Conservation (phyloP, 2,888 invertebrate genomes). For the Parnassius orleans region DNA sequence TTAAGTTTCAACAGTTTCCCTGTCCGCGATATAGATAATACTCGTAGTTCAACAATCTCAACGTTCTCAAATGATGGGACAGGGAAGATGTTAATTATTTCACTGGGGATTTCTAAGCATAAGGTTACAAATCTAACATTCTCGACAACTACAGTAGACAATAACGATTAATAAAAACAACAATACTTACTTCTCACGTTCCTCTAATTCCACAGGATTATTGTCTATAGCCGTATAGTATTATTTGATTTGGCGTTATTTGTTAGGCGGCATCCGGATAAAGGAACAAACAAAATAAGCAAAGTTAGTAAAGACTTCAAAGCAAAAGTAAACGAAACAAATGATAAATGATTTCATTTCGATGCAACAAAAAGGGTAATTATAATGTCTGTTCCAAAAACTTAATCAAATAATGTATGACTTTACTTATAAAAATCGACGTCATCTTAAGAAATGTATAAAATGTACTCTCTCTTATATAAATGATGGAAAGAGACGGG, state of each 20-base stretch:
- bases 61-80: too few species aligned
- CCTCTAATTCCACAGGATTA: constrained; percentile 90
- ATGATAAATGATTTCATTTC: background rate
- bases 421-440: background rate
- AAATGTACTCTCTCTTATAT: too few species aligned
- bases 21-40: too few species aligned
- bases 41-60: too few species aligned
- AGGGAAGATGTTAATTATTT: too few species aligned
- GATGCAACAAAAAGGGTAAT: background rate
- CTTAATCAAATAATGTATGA: background rate
- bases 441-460: background rate
- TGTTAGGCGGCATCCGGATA: constrained; percentile 73
- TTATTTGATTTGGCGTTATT: constrained; percentile 59
- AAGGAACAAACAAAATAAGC: constrained; percentile 65
- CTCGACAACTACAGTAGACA: constrained; percentile 18
- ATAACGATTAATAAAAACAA: constrained; percentile 18
- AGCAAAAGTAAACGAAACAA: background rate
- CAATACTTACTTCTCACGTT: constrained; percentile 91
- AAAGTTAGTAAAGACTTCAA: constrained; percentile 29
- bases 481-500: too few species aligned
- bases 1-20: too few species aligned
- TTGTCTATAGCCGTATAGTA: constrained; percentile 80
- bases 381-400: background rate
- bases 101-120: constrained; percentile 1
- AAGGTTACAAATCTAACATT: constrained; percentile 17